Conservation (phyloP, 2,888 invertebrate species). For the Trissoscelio sp. region DNA sequence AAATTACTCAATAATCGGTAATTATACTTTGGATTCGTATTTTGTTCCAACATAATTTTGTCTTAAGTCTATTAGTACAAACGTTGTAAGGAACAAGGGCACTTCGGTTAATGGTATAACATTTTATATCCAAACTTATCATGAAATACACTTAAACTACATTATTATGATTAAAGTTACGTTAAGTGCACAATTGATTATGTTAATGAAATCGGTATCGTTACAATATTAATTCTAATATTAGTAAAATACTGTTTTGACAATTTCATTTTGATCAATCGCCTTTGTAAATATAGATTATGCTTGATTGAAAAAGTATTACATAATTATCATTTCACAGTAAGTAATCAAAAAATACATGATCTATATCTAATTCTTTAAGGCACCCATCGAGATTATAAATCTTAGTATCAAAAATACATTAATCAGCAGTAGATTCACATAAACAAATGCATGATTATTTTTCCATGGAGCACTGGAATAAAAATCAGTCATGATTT, state of each 20-base stretch:
- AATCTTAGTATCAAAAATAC: constrained; percentile 12
- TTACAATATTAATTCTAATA: constrained; percentile 21
- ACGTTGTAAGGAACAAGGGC: constrained; percentile 8
- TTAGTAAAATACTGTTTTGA: constrained; percentile 36
- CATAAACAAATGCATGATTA: too few species aligned
- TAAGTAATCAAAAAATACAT: constrained; percentile 10
- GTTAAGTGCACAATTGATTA: neutral
- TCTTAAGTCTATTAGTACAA: constrained; percentile 9
- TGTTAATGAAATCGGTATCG: constrained; percentile 23
- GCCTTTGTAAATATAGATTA: constrained; percentile 11
- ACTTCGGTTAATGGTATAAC: constrained; percentile 11
- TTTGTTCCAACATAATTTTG: neutral
- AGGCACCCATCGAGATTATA: constrained; percentile 12
- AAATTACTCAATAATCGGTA: neutral
- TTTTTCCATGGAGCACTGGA: too few species aligned
- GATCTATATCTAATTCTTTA: neutral
- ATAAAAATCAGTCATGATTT: too few species aligned
- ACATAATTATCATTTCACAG: neutral
- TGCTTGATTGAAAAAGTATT: neutral
- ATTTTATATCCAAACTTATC: neutral
- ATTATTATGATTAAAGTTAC: neutral
- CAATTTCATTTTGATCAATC: neutral
- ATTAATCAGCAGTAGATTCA: too few species aligned
- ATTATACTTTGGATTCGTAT: constrained; percentile 16
- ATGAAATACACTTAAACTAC: constrained; percentile 15